These are phyloP conservation scores for Fissipunctia ypsillon DNA, from an alignment of 2,888 invertebrate genomes.

Conservation along the genomic window DNA sequence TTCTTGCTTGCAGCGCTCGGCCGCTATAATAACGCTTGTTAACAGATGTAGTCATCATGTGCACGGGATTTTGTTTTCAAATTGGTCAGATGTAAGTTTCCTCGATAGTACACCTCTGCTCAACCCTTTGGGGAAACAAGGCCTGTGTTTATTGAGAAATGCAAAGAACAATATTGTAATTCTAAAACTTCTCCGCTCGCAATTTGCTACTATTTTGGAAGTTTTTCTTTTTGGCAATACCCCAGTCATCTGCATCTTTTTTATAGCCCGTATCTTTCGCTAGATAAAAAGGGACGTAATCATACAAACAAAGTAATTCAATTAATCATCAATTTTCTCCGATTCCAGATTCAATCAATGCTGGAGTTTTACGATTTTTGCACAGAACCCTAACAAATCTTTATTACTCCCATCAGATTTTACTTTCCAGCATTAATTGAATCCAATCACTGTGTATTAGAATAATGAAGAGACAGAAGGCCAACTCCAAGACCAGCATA, in stretches of 20 bases:
- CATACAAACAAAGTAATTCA: slow-evolving; percentile 30
- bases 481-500: slow-evolving; percentile 1
- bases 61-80: no score
- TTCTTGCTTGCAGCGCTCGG: no score
- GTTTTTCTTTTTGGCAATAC: background rate
- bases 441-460: slow-evolving; percentile 51
- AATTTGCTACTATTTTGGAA: background rate
- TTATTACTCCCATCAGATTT: slow-evolving; percentile 61
- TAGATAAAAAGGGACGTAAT: background rate
- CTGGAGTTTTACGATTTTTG: slow-evolving; percentile 36
- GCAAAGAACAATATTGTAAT: background rate
- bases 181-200: background rate
- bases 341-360: slow-evolving; percentile 37
- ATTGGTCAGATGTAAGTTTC: no score
- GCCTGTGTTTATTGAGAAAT: no score
- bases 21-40: no score
- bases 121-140: no score
- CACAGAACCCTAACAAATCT: slow-evolving; percentile 54
- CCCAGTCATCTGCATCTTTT: no score
- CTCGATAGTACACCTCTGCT: no score
- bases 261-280: background rate
- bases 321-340: slow-evolving; percentile 39
- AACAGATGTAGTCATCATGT: no score
- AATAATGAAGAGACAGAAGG: slow-evolving; percentile 35
- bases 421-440: slow-evolving; percentile 60